A percentile compares a stretch with the other conserved stretches of the same genome.
These are phyloP conservation scores for Euproctis similis DNA, from an alignment of 2,888 invertebrate species.

Conservation along the genomic window DNA sequence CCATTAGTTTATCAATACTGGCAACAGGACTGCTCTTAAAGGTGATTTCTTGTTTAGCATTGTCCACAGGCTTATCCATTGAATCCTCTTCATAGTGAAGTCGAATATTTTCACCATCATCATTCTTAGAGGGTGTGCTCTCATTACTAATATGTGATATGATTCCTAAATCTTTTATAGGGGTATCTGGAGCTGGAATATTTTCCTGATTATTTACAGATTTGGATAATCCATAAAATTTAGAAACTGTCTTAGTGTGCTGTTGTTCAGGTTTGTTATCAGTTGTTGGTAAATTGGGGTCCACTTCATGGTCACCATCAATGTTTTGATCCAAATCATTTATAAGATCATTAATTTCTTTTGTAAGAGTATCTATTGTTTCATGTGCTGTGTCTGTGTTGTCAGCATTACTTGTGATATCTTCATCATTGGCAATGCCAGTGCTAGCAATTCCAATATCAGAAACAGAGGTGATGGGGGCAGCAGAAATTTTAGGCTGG, in stretches of 20 bases:
- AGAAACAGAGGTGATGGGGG: conserved; percentile 6
- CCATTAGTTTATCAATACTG: conserved; percentile 69
- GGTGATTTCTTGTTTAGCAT: conserved; percentile 46
- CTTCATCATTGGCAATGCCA: conserved; percentile 31
- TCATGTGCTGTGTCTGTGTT: conserved; percentile 51
- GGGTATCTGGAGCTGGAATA: conserved; percentile 44
- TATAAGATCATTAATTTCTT: conserved; percentile 67
- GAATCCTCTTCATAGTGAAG: conserved; percentile 66
- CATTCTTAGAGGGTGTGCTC: conserved; percentile 56
- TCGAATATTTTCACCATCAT: conserved; percentile 64
- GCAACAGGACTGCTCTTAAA: conserved; percentile 57
- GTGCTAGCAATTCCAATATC: no score
- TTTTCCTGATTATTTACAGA: conserved; percentile 49
- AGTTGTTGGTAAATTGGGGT: conserved; percentile 19
- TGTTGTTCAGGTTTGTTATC: conserved; percentile 32
- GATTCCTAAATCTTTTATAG: conserved; percentile 53
- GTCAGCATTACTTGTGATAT: conserved; percentile 5
- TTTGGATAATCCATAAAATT: conserved; percentile 57
- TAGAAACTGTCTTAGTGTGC: conserved; percentile 49
- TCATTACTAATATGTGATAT: conserved; percentile 40
- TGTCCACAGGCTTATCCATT: conserved; percentile 49
- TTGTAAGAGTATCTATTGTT: conserved; percentile 60
- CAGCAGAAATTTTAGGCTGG: conserved; percentile 16
- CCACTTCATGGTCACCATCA: conserved; percentile 47
- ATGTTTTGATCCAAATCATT: conserved; percentile 62